Evolutionary conservation across 30 jellyfish, hydroid and myxozoan species (phyloP).

Genomic region (Clytia hemisphaerica): DNA sequence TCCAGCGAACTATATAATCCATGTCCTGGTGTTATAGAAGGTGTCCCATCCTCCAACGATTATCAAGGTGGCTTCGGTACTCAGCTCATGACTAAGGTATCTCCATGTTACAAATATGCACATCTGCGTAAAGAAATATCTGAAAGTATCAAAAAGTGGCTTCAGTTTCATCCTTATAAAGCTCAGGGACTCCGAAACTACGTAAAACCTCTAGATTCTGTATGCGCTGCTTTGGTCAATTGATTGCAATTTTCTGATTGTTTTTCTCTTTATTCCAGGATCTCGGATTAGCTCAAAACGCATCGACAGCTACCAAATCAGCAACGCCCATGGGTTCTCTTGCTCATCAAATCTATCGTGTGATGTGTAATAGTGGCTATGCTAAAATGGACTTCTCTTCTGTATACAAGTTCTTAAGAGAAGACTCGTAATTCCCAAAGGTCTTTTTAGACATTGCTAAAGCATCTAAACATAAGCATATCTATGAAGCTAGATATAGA

Average conservation of each 20-base stretch:
- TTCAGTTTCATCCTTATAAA: no score
- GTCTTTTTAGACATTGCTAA: no score
- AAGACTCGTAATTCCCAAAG: no score
- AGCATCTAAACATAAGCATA: no score
- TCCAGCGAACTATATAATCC: slow-evolving; percentile 95
- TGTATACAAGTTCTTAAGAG: slow-evolving; percentile 77
- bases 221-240: no score
- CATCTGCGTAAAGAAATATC: no score
- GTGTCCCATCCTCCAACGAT: slow-evolving; percentile 94
- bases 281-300: slow-evolving; percentile 98
- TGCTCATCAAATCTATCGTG: slow-evolving; percentile 94
- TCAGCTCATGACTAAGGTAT: slow-evolving; percentile 97
- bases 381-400: slow-evolving; percentile 85
- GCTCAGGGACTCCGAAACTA: no score
- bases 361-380: slow-evolving; percentile 93
- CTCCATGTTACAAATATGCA: no score
- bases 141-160: not conserved
- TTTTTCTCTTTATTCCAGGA: slow-evolving; percentile 41
- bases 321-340: slow-evolving; percentile 98
- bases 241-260: not conserved
- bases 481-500: no score
- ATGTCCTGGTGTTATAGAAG: slow-evolving; percentile 97
- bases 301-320: slow-evolving; percentile 92
- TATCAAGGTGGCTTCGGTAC: slow-evolving; percentile 96
- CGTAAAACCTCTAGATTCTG: no score